These are phyloP conservation scores for Archocentrus centrarchus DNA, from an alignment of 2,113 vertebrate species.

Conservation along the genomic window DNA sequence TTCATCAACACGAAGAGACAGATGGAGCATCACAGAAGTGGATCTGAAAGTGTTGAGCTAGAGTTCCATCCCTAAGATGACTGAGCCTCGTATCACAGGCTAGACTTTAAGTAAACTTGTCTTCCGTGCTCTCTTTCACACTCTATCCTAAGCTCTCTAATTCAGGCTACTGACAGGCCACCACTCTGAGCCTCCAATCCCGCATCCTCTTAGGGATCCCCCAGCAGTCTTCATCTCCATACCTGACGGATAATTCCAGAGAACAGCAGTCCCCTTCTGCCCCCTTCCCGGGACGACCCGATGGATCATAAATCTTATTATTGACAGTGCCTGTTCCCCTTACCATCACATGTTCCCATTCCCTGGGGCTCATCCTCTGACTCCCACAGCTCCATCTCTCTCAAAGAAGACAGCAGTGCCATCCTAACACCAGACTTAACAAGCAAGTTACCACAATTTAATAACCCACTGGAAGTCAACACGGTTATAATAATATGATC, in stretches of 20 bases:
- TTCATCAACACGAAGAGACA: constrained; percentile 38
- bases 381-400: constrained; percentile 71
- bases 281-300: constrained; percentile 61
- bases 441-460: constrained; percentile 68
- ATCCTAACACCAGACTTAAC: constrained; percentile 75
- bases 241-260: constrained; percentile 77
- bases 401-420: constrained; percentile 61
- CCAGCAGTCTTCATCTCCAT: constrained; percentile 27
- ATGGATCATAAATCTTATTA: constrained; percentile 85
- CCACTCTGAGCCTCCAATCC: constrained; percentile 17
- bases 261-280: constrained; percentile 74
- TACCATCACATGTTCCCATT: constrained; percentile 56
- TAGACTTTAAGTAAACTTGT: constrained; percentile 39
- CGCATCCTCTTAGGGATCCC: constrained; percentile 58
- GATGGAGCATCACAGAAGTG: constrained; percentile 31
- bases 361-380: constrained; percentile 77
- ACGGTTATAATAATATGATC: constrained; percentile 57
- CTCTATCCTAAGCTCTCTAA: constrained; percentile 55
- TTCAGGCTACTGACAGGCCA: constrained; percentile 62
- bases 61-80: constrained; percentile 48
- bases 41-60: constrained; percentile 45
- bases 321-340: constrained; percentile 74
- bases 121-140: constrained; percentile 11
- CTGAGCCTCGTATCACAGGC: constrained; percentile 28
- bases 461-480: constrained; percentile 54